Base-by-base conservation (phyloP, 2,888 invertebrate species). In the Miltochrista miniata region DNA sequence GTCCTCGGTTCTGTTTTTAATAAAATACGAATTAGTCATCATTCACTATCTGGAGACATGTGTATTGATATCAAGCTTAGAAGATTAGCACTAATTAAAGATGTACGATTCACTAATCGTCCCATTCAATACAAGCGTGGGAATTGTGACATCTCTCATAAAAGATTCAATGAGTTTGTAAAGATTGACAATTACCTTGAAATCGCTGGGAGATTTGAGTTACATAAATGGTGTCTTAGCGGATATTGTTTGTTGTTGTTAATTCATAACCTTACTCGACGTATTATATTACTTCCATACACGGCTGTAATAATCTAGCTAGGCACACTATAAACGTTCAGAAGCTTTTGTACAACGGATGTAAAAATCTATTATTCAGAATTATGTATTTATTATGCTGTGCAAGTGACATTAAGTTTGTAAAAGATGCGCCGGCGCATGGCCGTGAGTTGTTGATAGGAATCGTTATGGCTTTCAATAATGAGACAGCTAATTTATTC, bases 381-480 rank as follows among this genome's bases (percentile, higher is more conserved):
- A 53, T 51, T 49, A 56, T n/a, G n/a, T n/a, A n/a, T 64, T 57
- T 53, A 57, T 61, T 51, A 52, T 36, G n/a, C 2, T 18, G 9
- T 45, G 14, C 44, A 43, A 58, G 56, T 68, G 68, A 65, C 61
- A 68, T 67, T 63, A 67, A 69, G 65, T 73, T 74, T 68, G 68
- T 68, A 61, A 64, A 24, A 70, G 70, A 72, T 72, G 75, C 67
- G 63, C 56, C 45, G 14, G 59, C 56, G 62, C 76, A 74, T 72
- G 76, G 71, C 57, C 64, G 54, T 41, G 41, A 45, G 47, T 5
- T 2, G 3, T 24, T 24, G 2, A 2, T 24, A 24, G 2, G 18
- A 4, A 24, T n/a, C 18, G 18, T 4, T 5, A 5, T 24, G 5
- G 5, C 18, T 24, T 24, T 24, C 18, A 24, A 24, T 24, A 24